Evolutionary conservation across 2,113 vertebrate genomes (phyloP).

Genomic region (Lates calcarifer): DNA sequence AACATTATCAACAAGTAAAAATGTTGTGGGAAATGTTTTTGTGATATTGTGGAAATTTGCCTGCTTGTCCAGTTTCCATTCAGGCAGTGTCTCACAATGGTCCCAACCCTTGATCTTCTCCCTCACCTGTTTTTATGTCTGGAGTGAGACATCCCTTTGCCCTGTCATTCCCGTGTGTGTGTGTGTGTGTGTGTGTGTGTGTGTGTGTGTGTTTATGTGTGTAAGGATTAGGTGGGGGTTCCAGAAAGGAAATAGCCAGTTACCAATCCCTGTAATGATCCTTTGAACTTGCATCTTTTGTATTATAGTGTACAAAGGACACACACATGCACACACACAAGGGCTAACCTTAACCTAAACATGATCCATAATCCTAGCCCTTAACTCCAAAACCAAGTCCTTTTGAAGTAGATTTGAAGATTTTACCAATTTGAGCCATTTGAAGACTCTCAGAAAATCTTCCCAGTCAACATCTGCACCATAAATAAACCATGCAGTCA

Average conservation of each 20-base stretch:
- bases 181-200: constrained; percentile 24
- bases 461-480: neutral
- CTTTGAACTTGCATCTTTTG: constrained; percentile 50
- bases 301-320: neutral
- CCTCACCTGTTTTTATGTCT: constrained; percentile 76
- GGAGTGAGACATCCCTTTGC: constrained; percentile 54
- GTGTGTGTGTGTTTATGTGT: constrained; percentile 4
- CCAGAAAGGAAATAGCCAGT: constrained; percentile 52
- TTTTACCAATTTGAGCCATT: too few relatives aligned
- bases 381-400: neutral
- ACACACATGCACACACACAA: constrained; percentile 1
- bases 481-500: neutral
- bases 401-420: neutral
- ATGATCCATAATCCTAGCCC: neutral
- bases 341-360: neutral
- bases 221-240: constrained; percentile 48
- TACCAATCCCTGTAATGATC: constrained; percentile 63
- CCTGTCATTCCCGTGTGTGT: constrained; percentile 64
- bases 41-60: neutral
- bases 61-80: constrained; percentile 22
- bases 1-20: neutral
- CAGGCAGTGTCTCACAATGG: constrained; percentile 43
- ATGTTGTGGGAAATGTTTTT: neutral
- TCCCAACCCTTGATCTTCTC: constrained; percentile 48
- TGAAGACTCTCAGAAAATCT: neutral